Evolutionary conservation across 2,888 invertebrate species (phyloP), one percentile per base, ranked within the genome.

Genomic region (Thecophora atra): DNA sequence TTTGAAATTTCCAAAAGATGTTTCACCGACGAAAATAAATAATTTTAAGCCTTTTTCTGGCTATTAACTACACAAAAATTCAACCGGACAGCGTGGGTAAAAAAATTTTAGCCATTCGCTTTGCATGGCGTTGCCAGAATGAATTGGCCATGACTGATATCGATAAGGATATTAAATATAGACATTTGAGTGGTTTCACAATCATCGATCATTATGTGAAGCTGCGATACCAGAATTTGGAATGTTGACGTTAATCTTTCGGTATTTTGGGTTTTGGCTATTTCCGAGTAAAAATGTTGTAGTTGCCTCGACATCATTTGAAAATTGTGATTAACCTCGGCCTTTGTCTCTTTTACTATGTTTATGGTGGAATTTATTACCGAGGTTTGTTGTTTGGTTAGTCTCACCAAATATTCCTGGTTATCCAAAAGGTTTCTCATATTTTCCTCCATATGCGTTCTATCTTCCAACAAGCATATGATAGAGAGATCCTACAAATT

Each of bases 401-500:
- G 13, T 15, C 15, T 11, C 19, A 15, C 5, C 8, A 52, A 13
- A 52, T 52, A 15, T 19, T 52, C 17, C 52, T 52, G 52, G 19
- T 68, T 56, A 42, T 68, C 37, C 37, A 37, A 37, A 37, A 37
- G 37, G 11, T 37, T 37, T 37, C 37, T 37, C 37, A 37, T 47
- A 17, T 47, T 44, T 58, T 69, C 47, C 51, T 69, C 69, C 56
- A 56, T 69, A n/a, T 56, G 44, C 19, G 44, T 28, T 70, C 70
- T 70, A 26, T 62, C 26, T 26, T 30, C 60, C 44, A 51, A 70
- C 60, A 21, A 70, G 60, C n/a, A 70, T 60, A 30, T 70, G 70
- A 21, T 42, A 60, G 13, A 70, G n/a, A 44, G 70, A 70, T n/a
- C 70, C 70, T 44, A 70, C 44, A 62, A 70, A 70, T 60, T 70